Conservation (phyloP, 2,113 vertebrate species). For the Callipepla squamata region DNA sequence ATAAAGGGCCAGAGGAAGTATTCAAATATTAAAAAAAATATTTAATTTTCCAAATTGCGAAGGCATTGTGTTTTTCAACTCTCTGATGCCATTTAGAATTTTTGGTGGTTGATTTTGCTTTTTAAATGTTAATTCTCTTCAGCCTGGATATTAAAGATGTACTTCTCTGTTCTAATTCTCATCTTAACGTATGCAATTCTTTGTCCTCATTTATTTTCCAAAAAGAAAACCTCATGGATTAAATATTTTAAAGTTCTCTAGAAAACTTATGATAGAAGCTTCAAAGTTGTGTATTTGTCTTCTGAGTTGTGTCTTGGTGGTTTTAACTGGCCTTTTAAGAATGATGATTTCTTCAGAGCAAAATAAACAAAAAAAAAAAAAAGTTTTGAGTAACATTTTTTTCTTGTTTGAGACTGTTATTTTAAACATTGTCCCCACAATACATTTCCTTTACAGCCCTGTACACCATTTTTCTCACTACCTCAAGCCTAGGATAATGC, state of each 20-base stretch:
- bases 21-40: background rate
- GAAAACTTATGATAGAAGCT: background rate
- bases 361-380: background rate
- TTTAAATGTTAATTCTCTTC: background rate
- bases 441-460: background rate
- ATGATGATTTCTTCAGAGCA: background rate
- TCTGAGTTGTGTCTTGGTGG: background rate
- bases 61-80: background rate
- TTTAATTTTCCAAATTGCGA: background rate
- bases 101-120: background rate
- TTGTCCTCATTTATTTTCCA: background rate
- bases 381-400: background rate
- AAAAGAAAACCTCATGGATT: background rate
- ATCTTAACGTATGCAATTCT: background rate
- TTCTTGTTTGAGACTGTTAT: background rate
- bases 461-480: background rate
- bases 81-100: background rate
- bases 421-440: background rate
- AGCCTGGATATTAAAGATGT: background rate
- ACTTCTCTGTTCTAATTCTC: background rate
- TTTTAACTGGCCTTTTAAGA: background rate
- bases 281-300: background rate
- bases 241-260: background rate
- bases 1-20: background rate
- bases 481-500: background rate